Base-by-base conservation (phyloP, 1,140 invertebrate genomes). In the Drosophila melanogaster region DNA sequence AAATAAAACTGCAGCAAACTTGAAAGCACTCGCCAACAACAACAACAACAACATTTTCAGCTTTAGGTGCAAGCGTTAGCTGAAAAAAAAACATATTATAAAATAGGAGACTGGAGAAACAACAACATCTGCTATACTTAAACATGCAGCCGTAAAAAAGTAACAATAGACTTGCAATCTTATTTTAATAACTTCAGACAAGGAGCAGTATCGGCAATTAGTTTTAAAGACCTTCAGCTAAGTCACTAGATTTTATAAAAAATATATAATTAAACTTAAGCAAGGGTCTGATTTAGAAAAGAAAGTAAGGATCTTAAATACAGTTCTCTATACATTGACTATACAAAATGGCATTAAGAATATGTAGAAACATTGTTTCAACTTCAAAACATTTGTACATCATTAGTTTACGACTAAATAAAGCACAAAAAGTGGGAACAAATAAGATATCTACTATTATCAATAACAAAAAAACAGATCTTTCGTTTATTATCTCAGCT, bases 1-100 rank as follows among this genome's bases (percentile, higher is more conserved):
- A 66, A 53, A 61, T 30, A 44, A 62, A 64, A 74, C 60, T 74
- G 69, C 54, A 53, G 49, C 59, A 66, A 66, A 66, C 71, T 66
- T 53, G 60, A 75, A 72, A 62, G 67, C 47, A 49, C 24, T 49
- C 26, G 10, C 47, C 8, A 10, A 2, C n/a, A 15, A 4, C 24
- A 49, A 15, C 24, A 30, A 17, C 47, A 33, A 50, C 47, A 50
- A 38, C 37, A 30, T 30, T 2, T 14, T n/a, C 56, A 53, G 37
- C 40, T 51, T 51, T 38, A 30, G 51, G 40, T 26, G 41, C 38
- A 26, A 70, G 38, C 46, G 41, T 38, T 51, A 41, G 51, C 12
- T 62, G 33, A 54, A 49, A 75, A 51, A 19, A 19, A 19, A n/a
- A 4, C 12, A 35, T 6, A 62, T 22, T n/a, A 61, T 15, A 33